Conservation (phyloP, 2,113 vertebrate genomes). For the Burhinus oedicnemus region DNA sequence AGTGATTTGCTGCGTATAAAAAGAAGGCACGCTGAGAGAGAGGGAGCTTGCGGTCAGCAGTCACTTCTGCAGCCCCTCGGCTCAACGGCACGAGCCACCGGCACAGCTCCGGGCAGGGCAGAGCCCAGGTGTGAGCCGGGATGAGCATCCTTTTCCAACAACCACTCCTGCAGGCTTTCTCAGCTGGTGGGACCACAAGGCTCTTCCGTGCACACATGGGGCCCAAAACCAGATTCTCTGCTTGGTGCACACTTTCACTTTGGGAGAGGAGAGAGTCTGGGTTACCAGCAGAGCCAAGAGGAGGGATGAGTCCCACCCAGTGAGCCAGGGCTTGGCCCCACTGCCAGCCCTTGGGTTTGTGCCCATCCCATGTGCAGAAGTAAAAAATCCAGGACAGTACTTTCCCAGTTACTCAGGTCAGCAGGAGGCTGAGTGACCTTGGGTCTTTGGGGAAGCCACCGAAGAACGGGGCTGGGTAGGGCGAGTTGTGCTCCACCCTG, state of each 20-base stretch:
- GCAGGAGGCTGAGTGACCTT: background rate
- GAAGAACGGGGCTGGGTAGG: background rate
- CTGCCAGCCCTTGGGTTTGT: background rate
- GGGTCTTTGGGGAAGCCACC: background rate
- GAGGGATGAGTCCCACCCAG: background rate
- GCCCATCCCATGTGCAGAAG: background rate
- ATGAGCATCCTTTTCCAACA: accelerated
- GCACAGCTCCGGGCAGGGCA: background rate
- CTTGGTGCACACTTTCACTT: background rate
- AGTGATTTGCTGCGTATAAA: background rate
- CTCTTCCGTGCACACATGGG: background rate
- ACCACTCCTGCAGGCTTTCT: background rate
- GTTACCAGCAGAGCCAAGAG: background rate
- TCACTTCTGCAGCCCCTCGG: background rate
- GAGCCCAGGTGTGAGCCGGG: accelerated
- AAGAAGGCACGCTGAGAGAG: background rate
- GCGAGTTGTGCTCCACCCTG: background rate
- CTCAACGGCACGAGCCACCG: accelerated
- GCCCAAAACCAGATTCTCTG: background rate
- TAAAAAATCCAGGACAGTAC: background rate
- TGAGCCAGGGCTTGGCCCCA: background rate
- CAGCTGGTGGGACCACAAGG: accelerated
- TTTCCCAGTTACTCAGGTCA: background rate
- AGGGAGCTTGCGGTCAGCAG: background rate
- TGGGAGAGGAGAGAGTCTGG: background rate